Evolutionary conservation across 2,797 vertebrate genomes (phyloP).

Genomic region (Setipinna tenuifilis): DNA sequence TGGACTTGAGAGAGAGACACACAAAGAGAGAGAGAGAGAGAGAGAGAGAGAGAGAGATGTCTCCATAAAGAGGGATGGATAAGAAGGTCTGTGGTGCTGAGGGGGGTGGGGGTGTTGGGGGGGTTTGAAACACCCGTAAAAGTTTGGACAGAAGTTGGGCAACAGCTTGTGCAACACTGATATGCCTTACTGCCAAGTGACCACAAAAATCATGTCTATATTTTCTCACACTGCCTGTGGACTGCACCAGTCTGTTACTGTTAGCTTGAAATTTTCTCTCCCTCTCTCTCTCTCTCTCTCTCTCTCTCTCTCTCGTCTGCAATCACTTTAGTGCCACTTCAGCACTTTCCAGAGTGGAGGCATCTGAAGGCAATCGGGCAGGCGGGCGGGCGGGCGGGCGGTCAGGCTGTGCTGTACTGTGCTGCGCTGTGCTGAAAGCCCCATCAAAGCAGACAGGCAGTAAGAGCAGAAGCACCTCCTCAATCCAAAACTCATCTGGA

Average conservation of each 20-base stretch:
- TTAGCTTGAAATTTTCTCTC: slow-evolving; percentile 65
- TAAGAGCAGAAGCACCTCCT: slow-evolving; percentile 72
- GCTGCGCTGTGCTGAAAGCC: slow-evolving; percentile 56
- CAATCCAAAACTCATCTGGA: slow-evolving; percentile 53
- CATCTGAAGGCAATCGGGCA: slow-evolving; percentile 83
- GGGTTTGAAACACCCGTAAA: slow-evolving; percentile 35
- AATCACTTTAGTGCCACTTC: slow-evolving; percentile 88
- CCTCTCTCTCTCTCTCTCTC: background rate
- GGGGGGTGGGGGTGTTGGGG: background rate
- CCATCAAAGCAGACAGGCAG: slow-evolving; percentile 78
- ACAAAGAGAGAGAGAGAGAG: background rate
- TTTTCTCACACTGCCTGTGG: slow-evolving; percentile 56
- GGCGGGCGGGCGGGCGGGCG: slow-evolving; percentile 22
- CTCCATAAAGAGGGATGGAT: background rate
- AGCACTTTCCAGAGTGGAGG: slow-evolving; percentile 84
- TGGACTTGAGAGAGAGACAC: too few species aligned
- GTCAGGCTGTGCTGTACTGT: too few species aligned
- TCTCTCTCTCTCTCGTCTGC: slow-evolving; percentile 42
- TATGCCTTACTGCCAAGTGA: slow-evolving; percentile 56
- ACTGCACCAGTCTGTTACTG: slow-evolving; percentile 71
- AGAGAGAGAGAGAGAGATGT: background rate
- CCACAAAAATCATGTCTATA: slow-evolving; percentile 70
- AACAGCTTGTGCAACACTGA: slow-evolving; percentile 65
- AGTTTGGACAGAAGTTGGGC: slow-evolving; percentile 33
- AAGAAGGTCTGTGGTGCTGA: background rate